Evolutionary conservation across 2,888 invertebrate species (phyloP).

Genomic region (Heliconius erato): DNA sequence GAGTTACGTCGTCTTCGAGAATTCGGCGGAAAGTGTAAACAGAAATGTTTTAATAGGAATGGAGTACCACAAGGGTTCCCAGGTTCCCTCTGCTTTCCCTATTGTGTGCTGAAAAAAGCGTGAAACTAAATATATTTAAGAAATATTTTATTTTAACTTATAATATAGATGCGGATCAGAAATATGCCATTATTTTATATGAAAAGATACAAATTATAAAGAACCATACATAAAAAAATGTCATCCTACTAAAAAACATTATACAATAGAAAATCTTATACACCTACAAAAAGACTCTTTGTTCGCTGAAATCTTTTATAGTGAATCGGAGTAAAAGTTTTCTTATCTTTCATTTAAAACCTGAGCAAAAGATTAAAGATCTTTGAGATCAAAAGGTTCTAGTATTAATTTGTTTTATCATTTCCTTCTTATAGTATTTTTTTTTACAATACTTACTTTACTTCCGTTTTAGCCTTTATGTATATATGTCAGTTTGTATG

Average conservation of each 20-base stretch:
- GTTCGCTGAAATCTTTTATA: constrained; percentile 16
- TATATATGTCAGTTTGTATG: no score
- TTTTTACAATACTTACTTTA: neutral
- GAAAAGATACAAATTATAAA: constrained; percentile 26
- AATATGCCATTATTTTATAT: neutral
- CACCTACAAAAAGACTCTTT: constrained; percentile 25
- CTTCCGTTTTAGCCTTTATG: no score
- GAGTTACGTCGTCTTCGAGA: no score
- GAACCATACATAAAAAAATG: constrained; percentile 1
- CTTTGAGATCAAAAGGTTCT: constrained; percentile 22
- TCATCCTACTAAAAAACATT: constrained; percentile 21
- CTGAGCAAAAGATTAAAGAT: neutral
- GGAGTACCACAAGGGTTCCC: no score
- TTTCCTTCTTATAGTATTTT: constrained; percentile 3
- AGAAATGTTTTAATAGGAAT: no score
- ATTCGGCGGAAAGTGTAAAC: no score
- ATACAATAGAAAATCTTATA: constrained; percentile 26
- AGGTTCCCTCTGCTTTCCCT: no score
- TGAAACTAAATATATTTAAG: no score
- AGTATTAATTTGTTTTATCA: constrained; percentile 5
- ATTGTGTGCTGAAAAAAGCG: no score
- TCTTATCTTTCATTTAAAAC: constrained; percentile 7
- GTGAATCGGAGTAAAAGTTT: constrained; percentile 21
- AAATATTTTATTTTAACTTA: neutral
- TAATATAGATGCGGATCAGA: neutral